phyloP scores from a whole-genome alignment of 2,888 invertebrate species.

The Athalia circularis region DNA sequence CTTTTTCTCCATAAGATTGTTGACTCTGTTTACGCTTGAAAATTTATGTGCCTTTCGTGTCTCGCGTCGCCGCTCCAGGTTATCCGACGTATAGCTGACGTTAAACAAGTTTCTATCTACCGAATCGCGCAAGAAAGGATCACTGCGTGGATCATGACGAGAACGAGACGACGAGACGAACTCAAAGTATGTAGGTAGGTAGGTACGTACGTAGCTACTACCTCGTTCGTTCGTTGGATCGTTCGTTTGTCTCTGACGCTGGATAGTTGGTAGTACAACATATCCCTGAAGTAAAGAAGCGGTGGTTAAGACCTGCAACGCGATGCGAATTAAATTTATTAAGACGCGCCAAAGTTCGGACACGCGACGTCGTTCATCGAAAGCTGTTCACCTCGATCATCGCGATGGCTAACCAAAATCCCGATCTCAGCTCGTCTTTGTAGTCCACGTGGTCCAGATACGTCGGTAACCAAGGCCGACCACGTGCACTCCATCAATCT shows the following conservation, averaged over 20 bases:
- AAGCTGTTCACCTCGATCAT: slow-evolving; percentile 45
- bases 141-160: slow-evolving; percentile 40
- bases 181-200: neutral
- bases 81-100: slow-evolving; percentile 43
- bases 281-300: slow-evolving; percentile 22
- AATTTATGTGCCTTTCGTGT: slow-evolving; percentile 44
- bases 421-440: slow-evolving; percentile 27
- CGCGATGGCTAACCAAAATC: slow-evolving; percentile 37
- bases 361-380: slow-evolving; percentile 16
- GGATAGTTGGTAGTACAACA: neutral
- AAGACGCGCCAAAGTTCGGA: slow-evolving; percentile 19
- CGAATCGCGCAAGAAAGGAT: slow-evolving; percentile 45
- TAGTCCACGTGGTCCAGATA: slow-evolving; percentile 42
- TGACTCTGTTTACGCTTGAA: slow-evolving; percentile 45
- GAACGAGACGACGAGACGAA: slow-evolving; percentile 4
- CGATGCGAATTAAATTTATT: slow-evolving; percentile 38
- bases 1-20: slow-evolving; percentile 43
- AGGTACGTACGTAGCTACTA: neutral
- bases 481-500: slow-evolving; percentile 37
- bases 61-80: slow-evolving; percentile 33
- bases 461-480: slow-evolving; percentile 34
- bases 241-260: slow-evolving; percentile 12
- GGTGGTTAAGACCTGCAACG: slow-evolving; percentile 1
- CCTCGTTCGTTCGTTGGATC: slow-evolving; percentile 18
- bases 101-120: slow-evolving; percentile 44